These are phyloP conservation scores for Ciconia nigra DNA, from an alignment of 2,797 vertebrate genomes.

Conservation along the genomic window DNA sequence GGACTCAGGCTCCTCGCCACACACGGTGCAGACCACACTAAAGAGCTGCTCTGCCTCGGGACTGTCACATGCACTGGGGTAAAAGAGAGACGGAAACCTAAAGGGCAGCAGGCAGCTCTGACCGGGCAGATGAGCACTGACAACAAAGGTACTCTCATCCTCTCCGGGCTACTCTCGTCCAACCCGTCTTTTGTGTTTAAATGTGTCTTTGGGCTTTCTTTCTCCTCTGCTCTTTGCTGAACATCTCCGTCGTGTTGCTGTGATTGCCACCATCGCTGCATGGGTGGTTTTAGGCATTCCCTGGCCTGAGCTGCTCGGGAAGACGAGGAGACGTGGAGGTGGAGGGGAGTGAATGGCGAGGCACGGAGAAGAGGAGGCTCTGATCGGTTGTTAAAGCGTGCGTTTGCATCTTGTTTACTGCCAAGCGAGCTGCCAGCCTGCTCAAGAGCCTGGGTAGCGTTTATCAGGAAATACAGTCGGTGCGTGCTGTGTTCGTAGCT, in stretches of 20 bases:
- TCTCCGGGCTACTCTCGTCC: accelerated
- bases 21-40: background rate
- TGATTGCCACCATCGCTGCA: accelerated
- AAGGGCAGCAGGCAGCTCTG: background rate
- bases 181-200: accelerated
- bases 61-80: background rate
- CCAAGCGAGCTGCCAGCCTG: background rate
- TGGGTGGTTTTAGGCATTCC: background rate
- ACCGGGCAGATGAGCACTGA: background rate
- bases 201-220: background rate
- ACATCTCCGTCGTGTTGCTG: accelerated
- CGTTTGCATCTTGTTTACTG: accelerated
- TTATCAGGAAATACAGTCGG: accelerated
- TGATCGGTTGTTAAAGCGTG: accelerated
- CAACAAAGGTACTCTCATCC: background rate
- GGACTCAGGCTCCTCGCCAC: background rate
- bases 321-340: background rate
- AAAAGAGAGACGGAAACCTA: background rate
- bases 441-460: background rate
- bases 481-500: background rate
- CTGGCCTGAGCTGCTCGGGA: background rate
- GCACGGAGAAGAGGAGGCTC: background rate
- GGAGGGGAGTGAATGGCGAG: background rate
- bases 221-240: background rate
- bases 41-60: background rate